Base-by-base conservation (phyloP, 2,888 invertebrate species). In the Carcina quercana region DNA sequence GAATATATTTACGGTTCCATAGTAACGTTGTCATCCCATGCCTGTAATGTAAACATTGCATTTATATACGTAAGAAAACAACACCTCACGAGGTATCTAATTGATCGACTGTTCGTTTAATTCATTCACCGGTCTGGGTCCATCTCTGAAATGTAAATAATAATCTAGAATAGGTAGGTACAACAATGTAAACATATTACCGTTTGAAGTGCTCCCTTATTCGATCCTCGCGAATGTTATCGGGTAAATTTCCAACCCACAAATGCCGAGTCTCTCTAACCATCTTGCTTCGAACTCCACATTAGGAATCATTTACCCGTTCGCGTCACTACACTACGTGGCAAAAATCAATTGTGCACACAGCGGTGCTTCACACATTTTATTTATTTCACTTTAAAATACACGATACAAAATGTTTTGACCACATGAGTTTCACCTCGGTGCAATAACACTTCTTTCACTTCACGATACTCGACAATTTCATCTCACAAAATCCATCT, bases 241-340 rank as follows among this genome's bases (percentile, higher is more conserved):
- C 97, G 93, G 97, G 97, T 92, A 98, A 94, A 92, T 97, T 97
- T 92, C 97, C 97, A 92, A 98, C 96, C 96, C 97, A 97, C 90
- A 98, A 93, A 91, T 98, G 97, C 91, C 97, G 95, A 91, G 97
- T 97, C 96, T 97, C 97, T 93, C 97, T 97, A 93, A 98, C 97
- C 98, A 98, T 98, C 93, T 94, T 96, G 94, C 92, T 91, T 92
- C 91, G 88, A 90, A 91, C 91, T 92, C 94, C 92, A 92, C 93
- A 93, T 93, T 90, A 90, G 91, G 91, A 88, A 89, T 88, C 86
- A 86, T 87, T n/a, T 86, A 86, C 87, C 87, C 86, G 85, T 85
- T 84, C 83, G 84, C 85, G 80, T 82, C 83, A 82, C 83, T 85
- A 85, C 83, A 82, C 83, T 85, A 85, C 84, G 84, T 84, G 84